Base-by-base conservation (phyloP, 2,113 vertebrate genomes). In the Aphyosemion australe region DNA sequence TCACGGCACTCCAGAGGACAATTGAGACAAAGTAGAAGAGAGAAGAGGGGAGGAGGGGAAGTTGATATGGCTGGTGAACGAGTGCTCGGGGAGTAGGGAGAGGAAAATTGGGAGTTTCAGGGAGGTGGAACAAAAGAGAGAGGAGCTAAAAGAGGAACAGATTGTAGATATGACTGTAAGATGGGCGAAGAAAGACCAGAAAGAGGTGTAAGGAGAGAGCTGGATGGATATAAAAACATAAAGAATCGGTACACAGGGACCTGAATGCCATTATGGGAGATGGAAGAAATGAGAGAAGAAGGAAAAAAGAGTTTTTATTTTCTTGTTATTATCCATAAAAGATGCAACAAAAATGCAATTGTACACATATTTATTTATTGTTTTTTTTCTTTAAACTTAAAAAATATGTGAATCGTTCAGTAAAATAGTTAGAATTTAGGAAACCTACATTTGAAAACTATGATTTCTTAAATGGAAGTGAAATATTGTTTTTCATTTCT, bases 1-100 rank as follows among this genome's bases (percentile, higher is more conserved):
- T 76, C 76, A 78, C 45, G 1, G 43, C 68, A 59, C 88, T 77
- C 85, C 1, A 37, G 85, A 86, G 80, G 61, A 76, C 82, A 11
- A 81, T 82, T 60, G 65, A 84, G 71, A 82, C 63, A 53, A 65
- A 76, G 70, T 59, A 72, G 71, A 61, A 61, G 41, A 69, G 54
- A 74, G 56, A 75, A 57, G 64, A 49, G 43, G 65, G 61, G 69
- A 56, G 61, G 70, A 59, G 56, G 34, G 58, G 43, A 48, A 56
- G 60, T 49, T 64, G 71, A 77, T 78, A 63, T 57, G 56, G 79
- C 61, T 46, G 63, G 74, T 1, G 31, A 81, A 85, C 69, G 58
- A 70, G 51, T 69, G 76, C 66, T 66, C 1, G 0, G 82, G 76
- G 82, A 85, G 45, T 18, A 65, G 56, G 45, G 54, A 54, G 21